Conservation (phyloP, 2,113 vertebrate species). For the Lipophrys pholis region DNA sequence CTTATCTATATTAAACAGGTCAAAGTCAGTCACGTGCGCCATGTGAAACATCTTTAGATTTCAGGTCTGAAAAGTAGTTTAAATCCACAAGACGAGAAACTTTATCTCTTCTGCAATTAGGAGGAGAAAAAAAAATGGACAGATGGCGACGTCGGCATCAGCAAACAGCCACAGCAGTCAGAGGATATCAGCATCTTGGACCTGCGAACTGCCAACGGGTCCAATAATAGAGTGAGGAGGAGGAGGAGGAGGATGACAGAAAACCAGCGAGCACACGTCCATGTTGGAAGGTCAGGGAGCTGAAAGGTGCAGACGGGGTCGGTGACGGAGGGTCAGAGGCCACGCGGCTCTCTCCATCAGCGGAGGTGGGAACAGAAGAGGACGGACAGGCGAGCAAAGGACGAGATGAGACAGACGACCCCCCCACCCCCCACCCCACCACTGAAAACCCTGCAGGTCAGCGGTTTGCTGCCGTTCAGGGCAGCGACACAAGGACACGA, state of each 20-base stretch:
- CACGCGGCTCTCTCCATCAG: conserved; percentile 26
- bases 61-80: too few species aligned
- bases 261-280: background rate
- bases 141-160: too few species aligned
- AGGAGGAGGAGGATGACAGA: background rate
- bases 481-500: conserved; percentile 28
- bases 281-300: background rate
- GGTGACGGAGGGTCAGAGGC: conserved; percentile 27
- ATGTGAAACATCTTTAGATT: too few species aligned
- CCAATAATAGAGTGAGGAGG: background rate
- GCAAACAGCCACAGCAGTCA: too few species aligned
- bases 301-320: conserved; percentile 21
- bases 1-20: too few species aligned
- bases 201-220: too few species aligned
- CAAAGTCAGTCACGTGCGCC: too few species aligned
- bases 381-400: conserved; percentile 23
- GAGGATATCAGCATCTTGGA: background rate
- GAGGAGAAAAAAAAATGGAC: too few species aligned
- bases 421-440: background rate
- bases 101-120: too few species aligned
- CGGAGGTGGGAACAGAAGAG: conserved; percentile 2
- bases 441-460: conserved; percentile 42
- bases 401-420: conserved; percentile 4
- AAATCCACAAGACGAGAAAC: too few species aligned
- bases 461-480: conserved; percentile 36